A percentile compares a stretch with the other conserved stretches of the same genome.
Evolutionary conservation across 2,888 invertebrate species (phyloP).

Genomic region (Adelphocoris suturalis): DNA sequence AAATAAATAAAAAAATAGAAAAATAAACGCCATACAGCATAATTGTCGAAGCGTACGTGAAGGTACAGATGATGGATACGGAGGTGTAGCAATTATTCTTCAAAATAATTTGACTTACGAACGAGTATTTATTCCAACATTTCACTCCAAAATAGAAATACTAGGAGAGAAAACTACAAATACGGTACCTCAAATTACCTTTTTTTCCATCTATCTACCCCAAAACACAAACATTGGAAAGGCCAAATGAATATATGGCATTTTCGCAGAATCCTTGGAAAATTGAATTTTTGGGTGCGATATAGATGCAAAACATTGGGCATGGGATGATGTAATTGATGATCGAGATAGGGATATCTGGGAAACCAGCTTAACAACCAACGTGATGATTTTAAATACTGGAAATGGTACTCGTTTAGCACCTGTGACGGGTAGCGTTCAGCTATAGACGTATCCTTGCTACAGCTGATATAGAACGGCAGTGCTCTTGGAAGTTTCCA

Average conservation of each 20-base stretch:
- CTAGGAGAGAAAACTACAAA: neutral
- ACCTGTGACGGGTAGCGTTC: neutral
- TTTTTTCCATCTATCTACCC: neutral
- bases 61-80: neutral
- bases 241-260: neutral
- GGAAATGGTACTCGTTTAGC: slow-evolving; percentile 1
- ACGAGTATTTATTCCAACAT: neutral
- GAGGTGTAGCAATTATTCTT: slow-evolving; percentile 9
- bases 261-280: neutral
- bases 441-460: neutral
- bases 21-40: too few species aligned
- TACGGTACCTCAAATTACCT: neutral
- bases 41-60: too few species aligned
- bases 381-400: neutral
- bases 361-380: neutral
- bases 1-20: too few species aligned
- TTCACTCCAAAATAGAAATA: neutral
- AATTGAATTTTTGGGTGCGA: neutral
- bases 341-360: neutral
- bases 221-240: neutral
- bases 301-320: slow-evolving; percentile 1
- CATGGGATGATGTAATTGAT: neutral
- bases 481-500: neutral
- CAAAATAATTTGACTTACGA: neutral
- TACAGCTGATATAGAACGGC: neutral